Evolutionary conservation across 2,888 invertebrate genomes (phyloP).

Genomic region (Leistus spinibarbis): DNA sequence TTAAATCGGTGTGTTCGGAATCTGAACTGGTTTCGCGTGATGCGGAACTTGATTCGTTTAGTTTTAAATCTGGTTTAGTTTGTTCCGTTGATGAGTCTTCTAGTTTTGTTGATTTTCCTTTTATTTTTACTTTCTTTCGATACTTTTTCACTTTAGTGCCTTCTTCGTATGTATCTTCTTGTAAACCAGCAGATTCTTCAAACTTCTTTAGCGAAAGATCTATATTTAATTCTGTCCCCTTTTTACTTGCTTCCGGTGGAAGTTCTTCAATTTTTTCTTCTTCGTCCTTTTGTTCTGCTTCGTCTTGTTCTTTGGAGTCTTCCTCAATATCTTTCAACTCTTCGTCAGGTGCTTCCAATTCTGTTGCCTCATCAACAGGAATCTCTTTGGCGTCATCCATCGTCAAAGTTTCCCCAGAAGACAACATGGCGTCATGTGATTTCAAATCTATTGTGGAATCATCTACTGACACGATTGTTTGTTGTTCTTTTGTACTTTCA

Average conservation of each 20-base stretch:
- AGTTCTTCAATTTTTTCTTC: background rate
- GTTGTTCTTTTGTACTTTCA: conserved; percentile 59
- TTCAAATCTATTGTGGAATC: background rate
- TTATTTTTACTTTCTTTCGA: conserved; percentile 35
- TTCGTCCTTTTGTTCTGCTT: conserved; percentile 26
- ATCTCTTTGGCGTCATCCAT: conserved; percentile 22
- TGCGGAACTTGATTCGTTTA: conserved; percentile 23
- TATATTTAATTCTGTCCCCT: conserved; percentile 37
- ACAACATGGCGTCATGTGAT: background rate
- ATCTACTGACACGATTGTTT: conserved; percentile 62
- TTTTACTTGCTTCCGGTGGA: conserved; percentile 23
- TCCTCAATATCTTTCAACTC: conserved; percentile 29
- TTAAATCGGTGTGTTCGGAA: conserved; percentile 42
- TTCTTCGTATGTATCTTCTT: conserved; percentile 22
- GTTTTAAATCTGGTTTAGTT: conserved; percentile 21
- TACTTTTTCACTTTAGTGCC: conserved; percentile 15
- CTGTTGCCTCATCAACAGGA: conserved; percentile 4
- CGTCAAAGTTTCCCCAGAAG: background rate
- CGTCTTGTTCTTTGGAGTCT: conserved; percentile 15
- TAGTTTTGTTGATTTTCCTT: conserved; percentile 1
- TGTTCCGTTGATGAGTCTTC: conserved; percentile 19
- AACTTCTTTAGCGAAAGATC: conserved; percentile 34
- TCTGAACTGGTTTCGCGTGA: conserved; percentile 30
- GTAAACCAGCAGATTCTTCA: conserved; percentile 31
- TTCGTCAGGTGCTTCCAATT: background rate